These are phyloP conservation scores for Charina bottae DNA, from an alignment of 2,113 vertebrate genomes.

Conservation along the genomic window DNA sequence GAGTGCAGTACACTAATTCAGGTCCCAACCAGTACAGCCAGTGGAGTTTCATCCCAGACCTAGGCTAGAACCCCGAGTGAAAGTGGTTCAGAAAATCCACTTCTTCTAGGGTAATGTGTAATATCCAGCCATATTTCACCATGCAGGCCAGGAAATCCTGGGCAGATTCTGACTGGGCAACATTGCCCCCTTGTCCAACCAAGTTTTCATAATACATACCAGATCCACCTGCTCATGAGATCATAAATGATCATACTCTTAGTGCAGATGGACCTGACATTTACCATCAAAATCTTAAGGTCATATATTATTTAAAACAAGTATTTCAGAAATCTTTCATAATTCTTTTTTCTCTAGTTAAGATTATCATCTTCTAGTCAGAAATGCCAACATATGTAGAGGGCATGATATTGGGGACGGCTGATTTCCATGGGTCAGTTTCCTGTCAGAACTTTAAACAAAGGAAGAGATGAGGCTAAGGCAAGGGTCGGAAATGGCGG, in stretches of 20 bases:
- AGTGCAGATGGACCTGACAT: neutral
- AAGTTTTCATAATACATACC: neutral
- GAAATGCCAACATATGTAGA: neutral
- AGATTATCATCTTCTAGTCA: no score
- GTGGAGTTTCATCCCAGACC: neutral
- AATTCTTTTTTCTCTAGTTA: no score
- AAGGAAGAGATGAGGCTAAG: neutral
- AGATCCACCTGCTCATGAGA: neutral
- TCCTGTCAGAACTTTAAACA: neutral
- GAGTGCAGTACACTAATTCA: neutral
- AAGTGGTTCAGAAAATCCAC: neutral
- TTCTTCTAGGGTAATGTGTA: neutral
- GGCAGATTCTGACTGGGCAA: neutral
- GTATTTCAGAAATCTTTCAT: no score
- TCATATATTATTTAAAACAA: no score
- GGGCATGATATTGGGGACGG: neutral
- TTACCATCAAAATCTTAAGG: neutral
- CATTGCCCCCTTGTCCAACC: neutral
- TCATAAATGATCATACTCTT: neutral
- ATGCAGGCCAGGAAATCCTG: neutral
- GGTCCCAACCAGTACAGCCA: neutral
- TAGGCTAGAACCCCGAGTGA: neutral
- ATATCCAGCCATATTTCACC: no score
- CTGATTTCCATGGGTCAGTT: neutral
- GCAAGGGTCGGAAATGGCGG: no score